Conservation (phyloP, 1,140 invertebrate species). For the Triops cancriformis region DNA sequence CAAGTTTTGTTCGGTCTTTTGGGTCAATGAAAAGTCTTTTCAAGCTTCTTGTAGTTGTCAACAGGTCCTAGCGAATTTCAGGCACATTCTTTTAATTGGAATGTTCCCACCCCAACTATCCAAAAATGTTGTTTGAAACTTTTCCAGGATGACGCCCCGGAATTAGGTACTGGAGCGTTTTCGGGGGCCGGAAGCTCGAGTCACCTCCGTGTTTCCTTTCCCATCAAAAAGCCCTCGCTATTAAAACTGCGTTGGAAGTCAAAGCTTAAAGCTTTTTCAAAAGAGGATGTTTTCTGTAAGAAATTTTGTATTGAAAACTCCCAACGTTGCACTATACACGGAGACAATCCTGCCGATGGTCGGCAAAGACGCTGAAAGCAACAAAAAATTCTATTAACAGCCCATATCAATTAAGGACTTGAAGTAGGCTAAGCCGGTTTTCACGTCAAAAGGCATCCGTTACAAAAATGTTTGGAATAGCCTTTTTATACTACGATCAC, state of each 20-base stretch:
- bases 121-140: neutral
- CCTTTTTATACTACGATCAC: too few species aligned
- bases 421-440: too few species aligned
- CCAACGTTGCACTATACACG: too few species aligned
- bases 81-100: neutral
- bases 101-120: neutral
- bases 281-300: neutral
- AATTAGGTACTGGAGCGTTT: neutral
- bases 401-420: too few species aligned
- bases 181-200: neutral
- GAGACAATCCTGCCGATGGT: too few species aligned
- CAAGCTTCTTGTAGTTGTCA: neutral
- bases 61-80: neutral
- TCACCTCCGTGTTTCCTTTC: conserved; percentile 12
- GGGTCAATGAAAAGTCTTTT: neutral
- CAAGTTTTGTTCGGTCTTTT: neutral
- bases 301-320: neutral
- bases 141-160: conserved; percentile 11
- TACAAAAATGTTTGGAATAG: too few species aligned
- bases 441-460: too few species aligned
- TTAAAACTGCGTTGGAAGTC: neutral
- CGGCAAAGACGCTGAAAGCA: too few species aligned
- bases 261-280: neutral
- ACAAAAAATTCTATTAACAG: too few species aligned
- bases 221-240: neutral